A percentile compares a stretch with the other conserved stretches of the same genome.
Evolutionary conservation across 2,113 vertebrate genomes (phyloP).

Genomic region (Cephalopterus ornatus): DNA sequence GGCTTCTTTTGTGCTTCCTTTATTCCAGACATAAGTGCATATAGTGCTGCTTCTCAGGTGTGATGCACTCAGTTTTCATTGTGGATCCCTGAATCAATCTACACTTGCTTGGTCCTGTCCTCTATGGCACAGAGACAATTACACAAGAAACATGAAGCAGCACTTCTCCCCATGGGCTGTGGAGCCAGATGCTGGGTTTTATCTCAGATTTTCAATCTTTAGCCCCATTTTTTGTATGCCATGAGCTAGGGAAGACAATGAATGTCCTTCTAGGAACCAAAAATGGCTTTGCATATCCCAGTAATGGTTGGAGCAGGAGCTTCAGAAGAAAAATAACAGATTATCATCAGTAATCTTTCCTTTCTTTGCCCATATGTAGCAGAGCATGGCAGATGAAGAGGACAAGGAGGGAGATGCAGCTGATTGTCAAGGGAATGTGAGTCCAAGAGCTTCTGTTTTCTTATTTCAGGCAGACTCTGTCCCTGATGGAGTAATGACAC

Average conservation of each 20-base stretch:
- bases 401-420: conserved; percentile 73
- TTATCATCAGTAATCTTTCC: background rate
- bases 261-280: background rate
- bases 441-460: conserved; percentile 31
- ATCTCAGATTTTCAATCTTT: background rate
- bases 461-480: background rate
- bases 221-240: background rate
- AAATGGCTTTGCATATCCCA: background rate
- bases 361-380: conserved; percentile 66
- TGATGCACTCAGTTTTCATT: background rate
- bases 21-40: background rate
- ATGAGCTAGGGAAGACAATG: background rate
- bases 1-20: background rate
- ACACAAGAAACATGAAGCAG: background rate
- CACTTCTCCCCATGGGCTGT: accelerated
- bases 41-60: background rate
- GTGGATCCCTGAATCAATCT: background rate
- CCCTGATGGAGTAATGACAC: background rate
- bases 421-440: conserved; percentile 76
- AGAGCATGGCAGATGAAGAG: conserved; percentile 72
- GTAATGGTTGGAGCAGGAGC: background rate
- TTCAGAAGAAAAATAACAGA: background rate
- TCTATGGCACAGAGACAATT: background rate
- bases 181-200: background rate
- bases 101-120: background rate